phyloP scores from a whole-genome alignment of 2,888 invertebrate species.

The Laothoe populi region DNA sequence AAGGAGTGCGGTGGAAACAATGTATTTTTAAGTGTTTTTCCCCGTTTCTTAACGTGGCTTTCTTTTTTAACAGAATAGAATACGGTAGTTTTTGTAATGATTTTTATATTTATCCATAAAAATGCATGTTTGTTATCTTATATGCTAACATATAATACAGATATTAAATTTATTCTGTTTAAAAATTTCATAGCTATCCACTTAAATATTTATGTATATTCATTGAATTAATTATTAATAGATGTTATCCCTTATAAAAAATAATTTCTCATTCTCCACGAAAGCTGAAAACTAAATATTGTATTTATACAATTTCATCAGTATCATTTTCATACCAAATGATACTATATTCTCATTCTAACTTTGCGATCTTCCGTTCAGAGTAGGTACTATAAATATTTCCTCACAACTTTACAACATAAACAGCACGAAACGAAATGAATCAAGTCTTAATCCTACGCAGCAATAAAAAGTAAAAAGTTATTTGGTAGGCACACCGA shows the following conservation, averaged over 20 bases:
- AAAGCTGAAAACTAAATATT: too few species aligned
- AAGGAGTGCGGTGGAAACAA: constrained; percentile 63
- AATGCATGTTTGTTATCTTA: not conserved
- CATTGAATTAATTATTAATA: too few species aligned
- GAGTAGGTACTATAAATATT: constrained; percentile 15
- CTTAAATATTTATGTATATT: too few species aligned
- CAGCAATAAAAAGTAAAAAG: constrained; percentile 77
- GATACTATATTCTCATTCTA: not conserved
- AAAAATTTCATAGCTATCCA: too few species aligned
- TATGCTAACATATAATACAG: too few species aligned
- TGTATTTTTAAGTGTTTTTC: constrained; percentile 73
- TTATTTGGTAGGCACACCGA: constrained; percentile 71
- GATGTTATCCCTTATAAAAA: too few species aligned
- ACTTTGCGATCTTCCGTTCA: constrained; percentile 16
- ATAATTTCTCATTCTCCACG: too few species aligned
- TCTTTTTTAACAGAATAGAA: constrained; percentile 39
- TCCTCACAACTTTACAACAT: constrained; percentile 3
- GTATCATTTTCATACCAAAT: not conserved
- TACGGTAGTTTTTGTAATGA: not conserved
- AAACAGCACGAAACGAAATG: constrained; percentile 48
- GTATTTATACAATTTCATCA: too few species aligned
- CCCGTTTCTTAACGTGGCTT: constrained; percentile 47
- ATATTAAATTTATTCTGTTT: too few species aligned
- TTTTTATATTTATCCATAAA: not conserved
- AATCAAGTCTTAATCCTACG: constrained; percentile 62